Conservation (phyloP, 2,113 vertebrate genomes). For the Chelonoidis abingdonii region DNA sequence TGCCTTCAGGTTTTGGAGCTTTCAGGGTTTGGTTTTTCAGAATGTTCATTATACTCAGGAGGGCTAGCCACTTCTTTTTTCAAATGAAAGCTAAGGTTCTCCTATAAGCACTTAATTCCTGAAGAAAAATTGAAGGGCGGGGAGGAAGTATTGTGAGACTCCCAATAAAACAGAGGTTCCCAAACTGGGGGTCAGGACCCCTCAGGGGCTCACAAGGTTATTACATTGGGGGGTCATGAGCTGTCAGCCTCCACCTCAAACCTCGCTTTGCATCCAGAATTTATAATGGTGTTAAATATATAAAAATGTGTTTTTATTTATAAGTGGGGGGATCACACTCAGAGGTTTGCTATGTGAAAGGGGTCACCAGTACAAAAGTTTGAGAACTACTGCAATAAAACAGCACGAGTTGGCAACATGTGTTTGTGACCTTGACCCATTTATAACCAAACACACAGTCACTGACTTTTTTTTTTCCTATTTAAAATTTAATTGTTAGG, state of each 20-base stretch:
- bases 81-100: neutral
- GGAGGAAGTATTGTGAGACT: neutral
- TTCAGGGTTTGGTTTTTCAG: neutral
- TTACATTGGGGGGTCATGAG: too few species aligned
- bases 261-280: too few species aligned
- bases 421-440: neutral
- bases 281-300: too few species aligned
- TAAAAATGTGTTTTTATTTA: too few species aligned
- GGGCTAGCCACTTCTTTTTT: neutral
- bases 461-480: neutral
- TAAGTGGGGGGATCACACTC: too few species aligned
- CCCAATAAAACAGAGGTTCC: neutral
- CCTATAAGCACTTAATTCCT: neutral
- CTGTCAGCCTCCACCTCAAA: too few species aligned
- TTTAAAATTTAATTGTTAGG: neutral
- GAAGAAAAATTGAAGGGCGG: neutral
- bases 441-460: neutral
- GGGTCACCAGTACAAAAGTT: too few species aligned
- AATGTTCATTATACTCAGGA: neutral
- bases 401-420: neutral
- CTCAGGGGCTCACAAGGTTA: too few species aligned
- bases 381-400: neutral
- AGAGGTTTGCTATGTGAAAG: too few species aligned
- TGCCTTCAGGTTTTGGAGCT: neutral
- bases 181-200: too few species aligned